phyloP scores from a whole-genome alignment of 2,113 vertebrate species.

The Colius striatus region DNA sequence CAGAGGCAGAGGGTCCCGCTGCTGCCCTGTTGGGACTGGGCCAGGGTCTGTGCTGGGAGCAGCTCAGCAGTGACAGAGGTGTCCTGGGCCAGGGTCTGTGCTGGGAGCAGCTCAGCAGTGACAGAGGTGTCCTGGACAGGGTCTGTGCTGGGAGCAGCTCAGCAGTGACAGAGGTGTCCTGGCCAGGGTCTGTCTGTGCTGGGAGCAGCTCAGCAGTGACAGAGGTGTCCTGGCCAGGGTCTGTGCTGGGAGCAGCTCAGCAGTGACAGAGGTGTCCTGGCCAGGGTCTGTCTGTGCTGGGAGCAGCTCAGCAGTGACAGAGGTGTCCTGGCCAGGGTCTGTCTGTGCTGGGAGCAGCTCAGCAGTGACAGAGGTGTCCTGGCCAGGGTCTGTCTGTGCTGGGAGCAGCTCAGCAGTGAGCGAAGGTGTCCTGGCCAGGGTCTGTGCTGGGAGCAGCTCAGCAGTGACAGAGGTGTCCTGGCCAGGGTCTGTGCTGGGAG shows the following conservation, averaged over 20 bases:
- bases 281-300: too few relatives aligned
- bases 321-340: conserved; percentile 70
- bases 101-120: conserved; percentile 71
- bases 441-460: not conserved
- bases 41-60: too few relatives aligned
- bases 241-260: not conserved
- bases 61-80: too few relatives aligned
- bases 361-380: conserved; percentile 85
- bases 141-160: not conserved
- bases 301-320: conserved; percentile 77
- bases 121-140: conserved; percentile 73
- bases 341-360: not conserved
- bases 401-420: conserved; percentile 73
- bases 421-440: conserved; percentile 74
- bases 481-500: too few relatives aligned
- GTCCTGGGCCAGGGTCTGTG: too few relatives aligned
- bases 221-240: conserved; percentile 73
- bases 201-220: conserved; percentile 73
- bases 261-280: conserved; percentile 86
- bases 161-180: conserved; percentile 85
- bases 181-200: too few relatives aligned
- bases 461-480: conserved; percentile 85
- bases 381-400: too few relatives aligned
- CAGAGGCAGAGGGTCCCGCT: not conserved
- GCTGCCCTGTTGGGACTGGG: not conserved